A percentile compares a stretch with the other conserved stretches of the same genome.
Conservation (phyloP, 1,140 invertebrate species). For the Drosophila bifasciata region DNA sequence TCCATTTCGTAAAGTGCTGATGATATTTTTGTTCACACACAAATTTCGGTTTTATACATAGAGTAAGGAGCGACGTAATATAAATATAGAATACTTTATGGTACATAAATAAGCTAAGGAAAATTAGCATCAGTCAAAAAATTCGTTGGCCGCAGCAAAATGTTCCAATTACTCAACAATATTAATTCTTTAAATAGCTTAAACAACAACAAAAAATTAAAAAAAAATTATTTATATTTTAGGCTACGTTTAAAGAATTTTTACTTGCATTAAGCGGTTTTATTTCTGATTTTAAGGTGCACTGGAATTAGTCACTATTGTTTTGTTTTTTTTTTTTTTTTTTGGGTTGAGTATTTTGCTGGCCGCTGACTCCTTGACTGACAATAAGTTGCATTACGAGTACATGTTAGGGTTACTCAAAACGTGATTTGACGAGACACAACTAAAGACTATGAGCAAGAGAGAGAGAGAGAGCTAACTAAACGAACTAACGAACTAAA, state of each 20-base stretch:
- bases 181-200: slow-evolving; percentile 39
- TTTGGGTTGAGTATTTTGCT: slow-evolving; percentile 57
- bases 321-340: slow-evolving; percentile 3
- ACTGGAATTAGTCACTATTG: slow-evolving; percentile 15
- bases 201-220: slow-evolving; percentile 14
- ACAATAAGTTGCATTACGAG: slow-evolving; percentile 59
- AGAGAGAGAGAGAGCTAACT: slow-evolving; percentile 45
- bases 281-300: slow-evolving; percentile 18
- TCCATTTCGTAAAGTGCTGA: slow-evolving; percentile 83
- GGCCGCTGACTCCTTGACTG: slow-evolving; percentile 75
- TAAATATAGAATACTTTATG: slow-evolving; percentile 69
- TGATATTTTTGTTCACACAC: slow-evolving; percentile 84
- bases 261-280: slow-evolving; percentile 23
- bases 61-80: slow-evolving; percentile 75
- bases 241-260: slow-evolving; percentile 2
- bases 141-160: slow-evolving; percentile 78
- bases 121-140: slow-evolving; percentile 81
- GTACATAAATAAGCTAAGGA: slow-evolving; percentile 69
- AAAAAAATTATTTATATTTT: slow-evolving; percentile 5
- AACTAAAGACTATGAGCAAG: slow-evolving; percentile 76
- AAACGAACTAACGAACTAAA: slow-evolving; percentile 72
- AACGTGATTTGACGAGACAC: slow-evolving; percentile 72
- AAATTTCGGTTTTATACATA: slow-evolving; percentile 80
- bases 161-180: slow-evolving; percentile 37
- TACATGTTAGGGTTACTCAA: slow-evolving; percentile 62